Conservation (phyloP, 2,888 invertebrate species). For the Nemurella pictetii region DNA sequence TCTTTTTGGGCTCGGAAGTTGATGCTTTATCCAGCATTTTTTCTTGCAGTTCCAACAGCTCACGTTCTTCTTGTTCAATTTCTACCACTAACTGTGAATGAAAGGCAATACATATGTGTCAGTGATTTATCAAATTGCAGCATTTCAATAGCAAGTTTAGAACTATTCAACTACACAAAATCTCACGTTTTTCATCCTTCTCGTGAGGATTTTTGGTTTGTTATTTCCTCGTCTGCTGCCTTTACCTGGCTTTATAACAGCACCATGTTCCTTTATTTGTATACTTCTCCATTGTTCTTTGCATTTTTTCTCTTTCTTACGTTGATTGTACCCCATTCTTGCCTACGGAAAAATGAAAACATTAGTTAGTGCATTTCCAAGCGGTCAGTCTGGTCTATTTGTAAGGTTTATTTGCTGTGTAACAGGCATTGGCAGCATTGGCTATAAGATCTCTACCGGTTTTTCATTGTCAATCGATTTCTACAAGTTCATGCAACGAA, state of each 20-base stretch:
- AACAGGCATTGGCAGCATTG: no score
- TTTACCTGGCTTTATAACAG: not conserved
- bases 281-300: not conserved
- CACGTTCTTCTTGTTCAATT: not conserved
- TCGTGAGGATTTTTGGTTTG: not conserved
- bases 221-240: not conserved
- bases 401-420: no score
- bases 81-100: not conserved
- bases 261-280: not conserved
- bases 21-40: not conserved
- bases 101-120: no score
- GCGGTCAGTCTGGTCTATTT: no score
- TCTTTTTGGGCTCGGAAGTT: not conserved
- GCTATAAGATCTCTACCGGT: no score
- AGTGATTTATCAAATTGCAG: no score
- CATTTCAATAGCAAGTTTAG: not conserved
- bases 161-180: no score
- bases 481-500: no score
- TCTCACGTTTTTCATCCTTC: not conserved
- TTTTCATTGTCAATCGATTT: no score
- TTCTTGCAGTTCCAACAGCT: not conserved
- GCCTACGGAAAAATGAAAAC: not conserved
- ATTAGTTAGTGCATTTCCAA: no score
- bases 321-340: not conserved
- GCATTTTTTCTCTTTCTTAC: not conserved